phyloP scores from a whole-genome alignment of 2,888 invertebrate species.

The Autographa pulchrina region DNA sequence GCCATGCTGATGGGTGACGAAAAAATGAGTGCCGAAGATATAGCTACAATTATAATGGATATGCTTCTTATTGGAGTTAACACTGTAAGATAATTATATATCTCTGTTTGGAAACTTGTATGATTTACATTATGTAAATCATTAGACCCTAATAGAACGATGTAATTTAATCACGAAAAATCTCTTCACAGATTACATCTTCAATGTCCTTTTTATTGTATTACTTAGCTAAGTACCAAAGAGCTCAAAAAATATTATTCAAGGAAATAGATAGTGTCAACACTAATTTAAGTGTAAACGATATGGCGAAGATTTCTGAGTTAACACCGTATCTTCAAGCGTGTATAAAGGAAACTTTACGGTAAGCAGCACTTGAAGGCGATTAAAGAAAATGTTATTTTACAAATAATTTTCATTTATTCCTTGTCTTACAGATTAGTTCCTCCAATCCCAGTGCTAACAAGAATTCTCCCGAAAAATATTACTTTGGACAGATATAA shows the following conservation, averaged over 20 bases:
- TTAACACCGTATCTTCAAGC: conserved; percentile 90
- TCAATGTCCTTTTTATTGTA: conserved; percentile 91
- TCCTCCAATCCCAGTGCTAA: conserved; percentile 91
- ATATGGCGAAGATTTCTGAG: conserved; percentile 70
- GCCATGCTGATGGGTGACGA: conserved; percentile 88
- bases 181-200: conserved; percentile 86
- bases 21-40: conserved; percentile 89
- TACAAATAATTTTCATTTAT: not conserved
- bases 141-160: too few relatives aligned
- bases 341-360: conserved; percentile 90
- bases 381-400: too few relatives aligned
- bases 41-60: conserved; percentile 91
- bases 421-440: conserved; percentile 82
- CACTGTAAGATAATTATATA: conserved; percentile 82
- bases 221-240: conserved; percentile 91
- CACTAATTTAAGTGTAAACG: conserved; percentile 59
- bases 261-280: conserved; percentile 88
- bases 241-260: conserved; percentile 90
- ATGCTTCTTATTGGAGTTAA: conserved; percentile 91
- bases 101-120: not conserved
- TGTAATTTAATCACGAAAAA: not conserved
- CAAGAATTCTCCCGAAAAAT: conserved; percentile 89
- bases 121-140: not conserved
- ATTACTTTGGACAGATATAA: conserved; percentile 90
- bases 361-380: conserved; percentile 74